phyloP scores from a whole-genome alignment of 92 coral and sea anemone genomes.

The Parazoanthus darwini region DNA sequence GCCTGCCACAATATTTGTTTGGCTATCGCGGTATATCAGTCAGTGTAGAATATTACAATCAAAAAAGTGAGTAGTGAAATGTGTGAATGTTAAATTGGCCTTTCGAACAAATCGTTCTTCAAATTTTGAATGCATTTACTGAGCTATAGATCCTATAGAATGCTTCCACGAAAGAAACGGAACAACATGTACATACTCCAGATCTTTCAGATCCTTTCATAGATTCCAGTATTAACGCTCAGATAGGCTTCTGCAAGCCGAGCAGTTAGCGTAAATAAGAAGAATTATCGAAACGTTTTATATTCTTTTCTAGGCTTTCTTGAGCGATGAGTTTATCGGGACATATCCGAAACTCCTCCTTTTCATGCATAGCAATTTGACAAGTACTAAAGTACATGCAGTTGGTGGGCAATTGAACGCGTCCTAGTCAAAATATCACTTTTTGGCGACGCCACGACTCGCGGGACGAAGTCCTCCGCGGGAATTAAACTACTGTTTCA shows the following conservation, averaged over 20 bases:
- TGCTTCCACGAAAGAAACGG: background rate
- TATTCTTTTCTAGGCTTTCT: slow-evolving; percentile 4
- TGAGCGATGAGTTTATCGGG: slow-evolving; percentile 20
- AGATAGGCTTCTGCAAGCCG: slow-evolving; percentile 4
- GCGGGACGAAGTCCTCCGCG: background rate
- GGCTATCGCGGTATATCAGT: background rate
- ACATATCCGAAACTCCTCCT: slow-evolving; percentile 8
- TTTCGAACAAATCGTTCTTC: background rate
- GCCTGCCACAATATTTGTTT: background rate
- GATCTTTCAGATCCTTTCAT: background rate
- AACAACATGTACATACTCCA: background rate
- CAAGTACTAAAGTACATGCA: slow-evolving; percentile 7
- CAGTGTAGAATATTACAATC: background rate
- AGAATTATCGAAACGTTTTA: background rate
- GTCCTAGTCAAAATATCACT: background rate
- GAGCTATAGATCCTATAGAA: background rate
- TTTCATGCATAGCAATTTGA: slow-evolving; percentile 1
- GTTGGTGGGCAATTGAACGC: slow-evolving; percentile 4
- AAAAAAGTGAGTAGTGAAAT: background rate
- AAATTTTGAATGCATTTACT: background rate
- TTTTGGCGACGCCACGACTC: slow-evolving; percentile 4
- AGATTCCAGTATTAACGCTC: background rate
- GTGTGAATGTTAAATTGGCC: background rate
- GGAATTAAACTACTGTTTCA: background rate
- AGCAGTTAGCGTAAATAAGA: background rate